Conservation (phyloP, 2,113 vertebrate species). For the Bujurquina vittata region DNA sequence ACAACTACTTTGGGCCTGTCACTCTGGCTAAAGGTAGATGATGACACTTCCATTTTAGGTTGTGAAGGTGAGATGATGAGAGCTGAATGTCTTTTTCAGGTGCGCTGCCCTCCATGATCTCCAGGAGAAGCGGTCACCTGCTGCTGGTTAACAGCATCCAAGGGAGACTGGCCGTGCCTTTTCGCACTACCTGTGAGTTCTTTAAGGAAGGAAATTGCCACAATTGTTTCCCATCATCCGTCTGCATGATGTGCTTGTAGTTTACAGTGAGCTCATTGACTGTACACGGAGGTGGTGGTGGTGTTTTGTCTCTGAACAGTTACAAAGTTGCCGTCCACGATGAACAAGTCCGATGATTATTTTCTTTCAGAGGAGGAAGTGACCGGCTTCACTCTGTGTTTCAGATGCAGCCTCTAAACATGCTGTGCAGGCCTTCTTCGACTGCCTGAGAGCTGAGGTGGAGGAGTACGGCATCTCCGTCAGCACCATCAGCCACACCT, state of each 20-base stretch:
- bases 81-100: slow-evolving; percentile 71
- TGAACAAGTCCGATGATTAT: no score
- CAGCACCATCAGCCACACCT: slow-evolving; percentile 91
- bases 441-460: slow-evolving; percentile 92
- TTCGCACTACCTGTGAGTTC: slow-evolving; percentile 87
- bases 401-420: slow-evolving; percentile 96
- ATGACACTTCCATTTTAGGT: neutral
- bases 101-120: slow-evolving; percentile 92
- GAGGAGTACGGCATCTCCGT: slow-evolving; percentile 90
- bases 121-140: slow-evolving; percentile 90
- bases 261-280: no score
- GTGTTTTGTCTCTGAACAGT: no score
- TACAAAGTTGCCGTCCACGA: no score
- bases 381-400: neutral
- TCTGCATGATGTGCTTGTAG: neutral
- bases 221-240: no score
- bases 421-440: slow-evolving; percentile 92
- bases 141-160: slow-evolving; percentile 93
- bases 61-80: accelerated
- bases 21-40: slow-evolving; percentile 90
- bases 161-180: slow-evolving; percentile 90
- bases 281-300: no score
- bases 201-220: neutral
- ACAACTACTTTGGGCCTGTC: slow-evolving; percentile 94
- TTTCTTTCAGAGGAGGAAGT: neutral